Evolutionary conservation across 2,888 invertebrate genomes (phyloP).

Genomic region (Drosophila hamatofila): DNA sequence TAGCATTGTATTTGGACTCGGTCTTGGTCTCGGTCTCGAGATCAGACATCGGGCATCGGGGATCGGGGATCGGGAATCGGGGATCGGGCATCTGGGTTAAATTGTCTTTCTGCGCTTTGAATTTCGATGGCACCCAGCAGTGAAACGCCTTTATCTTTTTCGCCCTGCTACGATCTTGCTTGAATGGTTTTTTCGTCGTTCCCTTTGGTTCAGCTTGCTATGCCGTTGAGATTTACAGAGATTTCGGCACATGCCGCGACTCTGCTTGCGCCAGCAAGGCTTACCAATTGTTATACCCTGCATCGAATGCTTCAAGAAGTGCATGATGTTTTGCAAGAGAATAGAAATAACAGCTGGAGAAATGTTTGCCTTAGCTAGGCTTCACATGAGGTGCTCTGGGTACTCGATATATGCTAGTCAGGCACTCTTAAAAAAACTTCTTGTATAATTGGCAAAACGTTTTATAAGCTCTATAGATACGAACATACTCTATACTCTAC

Average conservation of each 20-base stretch:
- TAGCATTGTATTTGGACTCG: constrained; percentile 24
- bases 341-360: background rate
- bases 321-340: too few relatives aligned
- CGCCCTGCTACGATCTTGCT: constrained; percentile 71
- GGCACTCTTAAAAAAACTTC: background rate
- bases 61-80: constrained; percentile 1
- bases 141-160: constrained; percentile 61
- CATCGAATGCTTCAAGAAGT: background rate
- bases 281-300: constrained; percentile 21
- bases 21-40: constrained; percentile 30
- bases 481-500: constrained; percentile 33
- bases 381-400: too few relatives aligned
- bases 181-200: constrained; percentile 62
- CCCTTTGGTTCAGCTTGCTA: constrained; percentile 19
- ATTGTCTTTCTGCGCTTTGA: constrained; percentile 65
- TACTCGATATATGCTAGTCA: constrained; percentile 1
- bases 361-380: background rate
- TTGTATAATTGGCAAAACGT: constrained; percentile 80
- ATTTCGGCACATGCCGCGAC: constrained; percentile 52
- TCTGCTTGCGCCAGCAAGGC: constrained; percentile 38
- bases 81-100: constrained; percentile 54
- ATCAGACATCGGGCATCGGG: background rate
- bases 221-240: constrained; percentile 58
- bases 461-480: constrained; percentile 48
- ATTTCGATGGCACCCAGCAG: constrained; percentile 75